These are phyloP conservation scores for Acromyrmex heyeri DNA, from an alignment of 1,140 invertebrate species.

Conservation along the genomic window DNA sequence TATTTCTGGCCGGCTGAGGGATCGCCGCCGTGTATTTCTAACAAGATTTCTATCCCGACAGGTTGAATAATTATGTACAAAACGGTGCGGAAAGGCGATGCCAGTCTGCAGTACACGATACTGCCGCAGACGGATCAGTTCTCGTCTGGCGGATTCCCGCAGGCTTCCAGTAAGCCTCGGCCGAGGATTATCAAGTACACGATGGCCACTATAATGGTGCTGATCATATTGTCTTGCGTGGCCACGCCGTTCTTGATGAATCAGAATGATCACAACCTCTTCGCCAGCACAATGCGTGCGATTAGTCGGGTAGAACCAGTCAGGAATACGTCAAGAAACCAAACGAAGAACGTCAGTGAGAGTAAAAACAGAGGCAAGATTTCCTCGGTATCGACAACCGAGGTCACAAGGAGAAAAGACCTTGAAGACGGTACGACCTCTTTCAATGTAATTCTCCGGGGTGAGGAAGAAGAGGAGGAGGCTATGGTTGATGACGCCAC, in stretches of 20 bases:
- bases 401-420: constrained; percentile 50
- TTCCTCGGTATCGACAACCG: constrained; percentile 33
- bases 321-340: constrained; percentile 61
- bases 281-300: constrained; percentile 71
- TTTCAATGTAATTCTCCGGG: neutral
- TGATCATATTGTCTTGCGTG: constrained; percentile 73
- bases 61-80: constrained; percentile 88
- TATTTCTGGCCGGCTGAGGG: constrained; percentile 18
- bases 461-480: constrained; percentile 25
- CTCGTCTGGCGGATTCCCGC: constrained; percentile 86
- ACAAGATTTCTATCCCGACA: constrained; percentile 41
- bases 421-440: constrained; percentile 47
- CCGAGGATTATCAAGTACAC: constrained; percentile 71
- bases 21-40: constrained; percentile 35
- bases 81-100: constrained; percentile 91
- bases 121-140: constrained; percentile 90
- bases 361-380: constrained; percentile 57
- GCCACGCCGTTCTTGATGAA: constrained; percentile 75
- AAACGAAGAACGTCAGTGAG: constrained; percentile 27
- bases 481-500: constrained; percentile 29
- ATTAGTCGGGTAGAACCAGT: constrained; percentile 66
- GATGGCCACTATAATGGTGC: constrained; percentile 67
- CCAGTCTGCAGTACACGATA: constrained; percentile 91
- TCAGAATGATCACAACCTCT: constrained; percentile 75
- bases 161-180: constrained; percentile 52